phyloP scores from a whole-genome alignment of 1,140 invertebrate genomes.

The Galleria mellonella region DNA sequence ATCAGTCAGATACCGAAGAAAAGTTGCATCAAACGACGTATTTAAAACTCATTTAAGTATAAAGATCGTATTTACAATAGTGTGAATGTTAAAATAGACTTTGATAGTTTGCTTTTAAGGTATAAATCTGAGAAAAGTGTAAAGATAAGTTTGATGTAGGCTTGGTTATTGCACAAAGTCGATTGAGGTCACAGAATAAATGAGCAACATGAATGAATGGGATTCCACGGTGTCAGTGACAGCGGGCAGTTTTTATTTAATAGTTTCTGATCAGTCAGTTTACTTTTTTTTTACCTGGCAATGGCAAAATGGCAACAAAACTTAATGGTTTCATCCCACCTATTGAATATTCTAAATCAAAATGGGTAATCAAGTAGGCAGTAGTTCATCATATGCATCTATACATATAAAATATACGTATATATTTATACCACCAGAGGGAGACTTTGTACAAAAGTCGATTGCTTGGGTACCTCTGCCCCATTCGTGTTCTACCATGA shows the following conservation, averaged over 20 bases:
- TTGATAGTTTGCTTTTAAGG: not conserved
- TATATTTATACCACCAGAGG: no score
- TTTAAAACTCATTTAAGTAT: not conserved
- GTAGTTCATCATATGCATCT: no score
- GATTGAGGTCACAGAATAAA: constrained; percentile 39
- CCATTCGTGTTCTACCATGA: no score
- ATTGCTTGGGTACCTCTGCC: no score
- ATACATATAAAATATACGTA: no score
- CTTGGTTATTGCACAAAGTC: constrained; percentile 33
- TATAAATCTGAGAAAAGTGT: constrained; percentile 1
- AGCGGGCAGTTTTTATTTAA: not conserved
- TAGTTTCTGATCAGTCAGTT: not conserved
- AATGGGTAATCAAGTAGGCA: no score
- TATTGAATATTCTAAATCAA: no score
- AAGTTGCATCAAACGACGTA: not conserved
- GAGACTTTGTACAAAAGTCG: no score
- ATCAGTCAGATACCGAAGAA: not conserved
- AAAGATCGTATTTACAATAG: not conserved
- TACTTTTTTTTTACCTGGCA: not conserved
- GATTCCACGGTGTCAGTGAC: constrained; percentile 3
- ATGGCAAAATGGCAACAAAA: no score
- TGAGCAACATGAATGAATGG: constrained; percentile 30
- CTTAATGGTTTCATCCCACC: no score
- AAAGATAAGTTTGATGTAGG: constrained; percentile 9
- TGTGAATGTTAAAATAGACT: not conserved